These are phyloP conservation scores for Helostoma temminkii DNA, from an alignment of 2,797 vertebrate species.

Conservation along the genomic window DNA sequence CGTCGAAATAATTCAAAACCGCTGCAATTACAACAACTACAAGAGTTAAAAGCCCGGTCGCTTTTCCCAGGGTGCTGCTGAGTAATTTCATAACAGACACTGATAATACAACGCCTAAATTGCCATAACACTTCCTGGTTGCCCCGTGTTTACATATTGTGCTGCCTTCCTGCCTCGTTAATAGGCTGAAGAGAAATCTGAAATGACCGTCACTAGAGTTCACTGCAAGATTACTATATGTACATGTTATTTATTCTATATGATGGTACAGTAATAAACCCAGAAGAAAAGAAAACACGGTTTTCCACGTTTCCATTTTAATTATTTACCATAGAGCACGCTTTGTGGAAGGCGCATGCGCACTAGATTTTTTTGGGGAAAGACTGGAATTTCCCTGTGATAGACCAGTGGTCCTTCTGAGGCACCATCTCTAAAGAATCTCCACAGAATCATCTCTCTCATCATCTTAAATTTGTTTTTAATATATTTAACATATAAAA, in stretches of 20 bases:
- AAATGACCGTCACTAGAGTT: accelerated
- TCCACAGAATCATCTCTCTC: too few relatives aligned
- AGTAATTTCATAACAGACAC: constrained; percentile 44
- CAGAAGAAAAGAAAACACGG: too few relatives aligned
- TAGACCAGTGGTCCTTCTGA: too few relatives aligned
- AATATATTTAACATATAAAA: too few relatives aligned
- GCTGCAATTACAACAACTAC: constrained; percentile 60
- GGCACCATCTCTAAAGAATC: too few relatives aligned
- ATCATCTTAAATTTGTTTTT: too few relatives aligned
- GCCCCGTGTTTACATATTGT: neutral
- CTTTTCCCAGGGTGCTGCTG: constrained; percentile 37
- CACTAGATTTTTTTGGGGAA: too few relatives aligned
- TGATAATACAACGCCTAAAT: accelerated
- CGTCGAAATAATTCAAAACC: constrained; percentile 71
- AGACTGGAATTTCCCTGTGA: too few relatives aligned
- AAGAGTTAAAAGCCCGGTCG: constrained; percentile 42
- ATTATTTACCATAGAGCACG: too few relatives aligned
- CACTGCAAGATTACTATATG: neutral
- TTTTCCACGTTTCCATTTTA: too few relatives aligned
- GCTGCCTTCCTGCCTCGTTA: constrained; percentile 6
- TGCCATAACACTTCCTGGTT: constrained; percentile 70
- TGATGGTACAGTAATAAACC: too few relatives aligned
- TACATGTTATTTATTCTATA: neutral
- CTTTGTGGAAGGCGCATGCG: too few relatives aligned
- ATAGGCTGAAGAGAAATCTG: neutral